Conservation (phyloP, 1,140 invertebrate species). For the Steinernema feltiae region DNA sequence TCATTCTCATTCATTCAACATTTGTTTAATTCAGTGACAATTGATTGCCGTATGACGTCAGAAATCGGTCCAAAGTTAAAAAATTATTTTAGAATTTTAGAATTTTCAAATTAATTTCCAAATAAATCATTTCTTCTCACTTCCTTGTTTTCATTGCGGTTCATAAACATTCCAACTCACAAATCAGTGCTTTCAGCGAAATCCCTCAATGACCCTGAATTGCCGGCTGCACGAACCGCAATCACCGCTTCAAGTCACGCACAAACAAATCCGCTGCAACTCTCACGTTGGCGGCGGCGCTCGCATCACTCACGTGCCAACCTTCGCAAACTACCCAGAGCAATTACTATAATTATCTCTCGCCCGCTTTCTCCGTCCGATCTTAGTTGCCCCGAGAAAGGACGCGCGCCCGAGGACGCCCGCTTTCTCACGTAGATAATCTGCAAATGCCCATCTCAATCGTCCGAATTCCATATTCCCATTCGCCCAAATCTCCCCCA, state of each 20-base stretch:
- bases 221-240: neutral
- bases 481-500: neutral
- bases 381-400: neutral
- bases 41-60: no score
- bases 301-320: constrained; percentile 1
- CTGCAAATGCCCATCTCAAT: constrained; percentile 1
- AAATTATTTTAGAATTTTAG: no score
- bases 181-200: no score
- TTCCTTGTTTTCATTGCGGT: no score
- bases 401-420: neutral
- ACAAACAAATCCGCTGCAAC: neutral
- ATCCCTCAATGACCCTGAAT: no score
- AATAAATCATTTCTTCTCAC: no score
- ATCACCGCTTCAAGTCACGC: no score
- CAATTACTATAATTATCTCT: constrained; percentile 15
- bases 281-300: neutral
- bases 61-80: no score
- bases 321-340: neutral
- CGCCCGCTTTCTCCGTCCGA: neutral
- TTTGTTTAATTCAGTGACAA: no score
- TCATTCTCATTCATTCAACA: no score
- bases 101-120: no score
- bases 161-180: no score
- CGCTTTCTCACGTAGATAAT: constrained; percentile 8
- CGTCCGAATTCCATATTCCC: constrained; percentile 8